Percentiles rank a stretch among this genome's conserved stretches.
Evolutionary conservation across 2,797 vertebrate genomes (phyloP).

Genomic region (Anguilla megastoma): DNA sequence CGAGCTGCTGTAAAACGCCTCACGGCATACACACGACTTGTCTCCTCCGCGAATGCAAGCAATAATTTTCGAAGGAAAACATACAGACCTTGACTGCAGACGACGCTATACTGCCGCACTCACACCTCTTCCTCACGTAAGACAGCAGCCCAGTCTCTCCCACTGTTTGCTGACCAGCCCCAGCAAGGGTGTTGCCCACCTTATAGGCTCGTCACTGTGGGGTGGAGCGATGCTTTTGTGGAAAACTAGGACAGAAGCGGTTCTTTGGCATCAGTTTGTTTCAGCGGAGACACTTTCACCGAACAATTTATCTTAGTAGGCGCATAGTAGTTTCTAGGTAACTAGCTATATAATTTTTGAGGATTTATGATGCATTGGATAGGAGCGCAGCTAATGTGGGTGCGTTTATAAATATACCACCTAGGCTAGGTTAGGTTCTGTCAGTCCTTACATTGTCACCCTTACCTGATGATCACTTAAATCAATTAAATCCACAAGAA

Average conservation of each 20-base stretch:
- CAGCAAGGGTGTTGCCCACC: background rate
- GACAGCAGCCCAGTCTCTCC: background rate
- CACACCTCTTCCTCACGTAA: background rate
- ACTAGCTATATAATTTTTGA: background rate
- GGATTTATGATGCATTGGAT: background rate
- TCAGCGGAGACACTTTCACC: background rate
- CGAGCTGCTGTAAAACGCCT: background rate
- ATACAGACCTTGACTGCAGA: constrained; percentile 3
- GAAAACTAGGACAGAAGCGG: background rate
- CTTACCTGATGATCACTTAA: background rate
- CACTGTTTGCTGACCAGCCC: background rate
- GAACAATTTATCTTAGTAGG: too few species aligned
- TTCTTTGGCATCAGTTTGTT: background rate
- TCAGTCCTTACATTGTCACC: background rate
- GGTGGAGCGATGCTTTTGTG: background rate
- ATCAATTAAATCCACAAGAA: background rate
- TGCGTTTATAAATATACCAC: background rate
- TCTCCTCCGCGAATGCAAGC: too few species aligned
- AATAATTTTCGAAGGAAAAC: constrained; percentile 4
- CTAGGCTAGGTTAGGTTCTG: too few species aligned
- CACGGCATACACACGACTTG: background rate
- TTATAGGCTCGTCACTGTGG: constrained; percentile 5
- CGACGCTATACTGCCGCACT: background rate
- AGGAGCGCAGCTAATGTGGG: background rate
- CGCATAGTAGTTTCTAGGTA: background rate